Base-by-base conservation (phyloP, 2,797 vertebrate genomes). In the Takifugu ocellatus region DNA sequence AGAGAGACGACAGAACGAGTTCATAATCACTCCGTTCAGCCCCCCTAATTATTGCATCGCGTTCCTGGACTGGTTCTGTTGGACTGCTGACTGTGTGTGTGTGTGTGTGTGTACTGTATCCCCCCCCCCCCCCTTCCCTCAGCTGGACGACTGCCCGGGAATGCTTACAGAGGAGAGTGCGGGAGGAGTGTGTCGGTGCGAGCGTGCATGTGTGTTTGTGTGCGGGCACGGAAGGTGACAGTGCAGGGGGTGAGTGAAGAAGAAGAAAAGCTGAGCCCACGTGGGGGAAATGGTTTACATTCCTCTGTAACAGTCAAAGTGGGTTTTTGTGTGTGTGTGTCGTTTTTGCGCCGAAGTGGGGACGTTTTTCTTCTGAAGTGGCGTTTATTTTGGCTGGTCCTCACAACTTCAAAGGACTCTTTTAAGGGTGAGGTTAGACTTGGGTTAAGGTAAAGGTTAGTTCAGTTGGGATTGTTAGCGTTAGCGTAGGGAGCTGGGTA, bases 41-140 rank as follows among this genome's bases (percentile, higher is more conserved):
- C 66, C 63, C 72, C 77, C 79, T 85, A 87, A 87, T 87, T 86
- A 88, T 81, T 82, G 79, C 75, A 75, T 65, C 14, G 62, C 66
- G n/a, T 78, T 83, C 85, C 74, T 85, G 85, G 79, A 75, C 72
- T 51, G 75, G 67, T 79, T 70, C 74, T 78, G 72, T 82, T 82
- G 82, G 82, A 81, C 51, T 61, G 74, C 63, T 71, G 69, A 72
- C 78, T 36, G 56, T 43, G 36, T 49, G 51, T 9, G 42, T 50
- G 51, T 53, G 29, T 58, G 62, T 66, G 63, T 74, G 66, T 61
- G 66, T 70, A 70, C 77, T 72, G 63, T 76, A 78, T 70, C 69
- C 66, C 67, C 67, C 79, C 75, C 61, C 61, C 56, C 79, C 75
- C 61, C 61, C 56, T 80, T 64, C 55, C 73, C 73, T 81, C 77